These are phyloP conservation scores for Priocnemis perturbator DNA, from an alignment of 2,888 invertebrate species.

Conservation along the genomic window DNA sequence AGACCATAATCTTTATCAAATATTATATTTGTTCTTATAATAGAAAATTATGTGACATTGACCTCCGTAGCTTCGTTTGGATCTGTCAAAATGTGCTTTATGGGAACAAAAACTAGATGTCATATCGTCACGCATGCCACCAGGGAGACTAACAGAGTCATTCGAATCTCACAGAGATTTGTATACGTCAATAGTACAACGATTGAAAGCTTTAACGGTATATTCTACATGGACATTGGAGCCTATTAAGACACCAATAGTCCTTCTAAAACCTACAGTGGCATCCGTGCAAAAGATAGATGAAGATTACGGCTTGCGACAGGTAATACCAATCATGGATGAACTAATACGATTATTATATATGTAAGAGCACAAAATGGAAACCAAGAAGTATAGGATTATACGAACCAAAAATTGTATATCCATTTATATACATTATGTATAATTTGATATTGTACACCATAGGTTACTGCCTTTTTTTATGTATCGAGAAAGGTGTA, in stretches of 20 bases:
- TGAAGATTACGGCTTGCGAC: constrained; percentile 78
- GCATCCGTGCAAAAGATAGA: constrained; percentile 63
- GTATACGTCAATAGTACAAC: neutral
- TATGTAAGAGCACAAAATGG: too few relatives aligned
- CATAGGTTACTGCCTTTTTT: neutral
- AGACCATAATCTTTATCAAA: neutral
- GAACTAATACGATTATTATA: neutral
- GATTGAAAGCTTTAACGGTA: neutral
- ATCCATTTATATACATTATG: too few relatives aligned
- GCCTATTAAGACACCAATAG: constrained; percentile 78
- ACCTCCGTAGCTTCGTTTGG: constrained; percentile 31
- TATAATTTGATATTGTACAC: neutral
- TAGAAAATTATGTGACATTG: constrained; percentile 58
- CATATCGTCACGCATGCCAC: constrained; percentile 57
- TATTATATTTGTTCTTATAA: neutral
- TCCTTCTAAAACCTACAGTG: constrained; percentile 81
- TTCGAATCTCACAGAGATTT: too few relatives aligned
- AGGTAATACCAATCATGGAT: constrained; percentile 55
- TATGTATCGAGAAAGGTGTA: neutral
- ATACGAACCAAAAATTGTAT: too few relatives aligned
- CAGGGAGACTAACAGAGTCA: too few relatives aligned
- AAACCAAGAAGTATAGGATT: too few relatives aligned
- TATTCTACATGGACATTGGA: constrained; percentile 55
- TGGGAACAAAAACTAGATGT: constrained; percentile 79
- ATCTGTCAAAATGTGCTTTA: constrained; percentile 77